Base-by-base conservation (phyloP, 2,113 vertebrate species). In the Otis tarda region DNA sequence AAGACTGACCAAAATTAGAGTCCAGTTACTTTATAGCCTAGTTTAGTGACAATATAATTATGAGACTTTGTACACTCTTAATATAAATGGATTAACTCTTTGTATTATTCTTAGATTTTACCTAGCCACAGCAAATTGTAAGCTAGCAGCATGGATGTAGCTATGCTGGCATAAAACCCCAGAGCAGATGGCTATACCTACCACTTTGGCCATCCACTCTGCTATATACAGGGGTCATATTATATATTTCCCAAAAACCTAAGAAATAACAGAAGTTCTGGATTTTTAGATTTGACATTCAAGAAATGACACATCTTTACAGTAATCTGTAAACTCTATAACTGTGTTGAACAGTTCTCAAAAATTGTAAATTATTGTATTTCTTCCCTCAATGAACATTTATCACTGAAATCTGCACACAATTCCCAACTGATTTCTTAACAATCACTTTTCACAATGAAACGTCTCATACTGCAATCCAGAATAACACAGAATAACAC, bases 391-490 rank as follows among this genome's bases (percentile, higher is more conserved):
- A 96, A 50, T 92, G 47, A 93, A 90, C 52, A 76, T 91, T 89
- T 69, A 81, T 63, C 57, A 87, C 31, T 65, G 63, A 86, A 94
- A 93, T 91, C 57, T 75, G 49, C 70, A 87, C 63, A 83, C 55
- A 95, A 94, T 94, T 94, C 91, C 81, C 92, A 89, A 80, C 14
- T 43, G 88, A 45, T 83, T 95, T 92, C 67, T 83, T 93, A 92
- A 90, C 65, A 91, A 87, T 85, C 47, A 55, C 68, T 93, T 87
- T 86, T 93, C 81, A 93, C 74, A 94, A 95, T 87, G 77, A 94
- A 94, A 88, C 0, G 0, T 76, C 65, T 94, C 81, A 76, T 41
- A 79, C 73, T 78, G 94, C 2, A 27, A 88, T 92, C 35, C 59
- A 87, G 83, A 91, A 59, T 83, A 93, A 89, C 71, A 92, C 78